Evolutionary conservation across 2,888 invertebrate species (phyloP), one percentile per base, ranked within the genome.

Genomic region (Drymonia ruficornis): DNA sequence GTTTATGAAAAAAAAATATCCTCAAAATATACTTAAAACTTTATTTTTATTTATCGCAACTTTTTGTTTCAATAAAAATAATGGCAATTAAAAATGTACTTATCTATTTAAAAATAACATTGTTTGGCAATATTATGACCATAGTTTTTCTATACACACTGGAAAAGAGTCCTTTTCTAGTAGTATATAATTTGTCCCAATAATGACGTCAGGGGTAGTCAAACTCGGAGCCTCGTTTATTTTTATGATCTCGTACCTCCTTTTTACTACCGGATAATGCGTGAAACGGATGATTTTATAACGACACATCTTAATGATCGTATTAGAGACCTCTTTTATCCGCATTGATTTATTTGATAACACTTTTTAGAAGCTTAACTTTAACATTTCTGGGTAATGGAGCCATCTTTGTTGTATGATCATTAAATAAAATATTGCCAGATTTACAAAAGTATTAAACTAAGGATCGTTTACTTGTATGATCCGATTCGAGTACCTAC

Each of bases 241-340:
- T 72, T 87, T 87, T 85, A 86, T 72, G 77, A 78, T 59, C 13
- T 18, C 9, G 55, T 52, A 65, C 60, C 59, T 63, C 64, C 55
- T 57, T 80, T 89, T 89, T 87, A 89, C 80, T 67, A 74, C 80
- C 80, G 85, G 80, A 83, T 87, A 89, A 90, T 83, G 87, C 87
- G 87, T 88, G 85, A 87, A 87, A 83, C 79, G 82, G 74, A 78
- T 79, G 70, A 81, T 81, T 88, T 90, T 87, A 88, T 85, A 83
- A 80, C 84, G 72, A 78, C 76, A 76, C 78, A 80, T 80, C 76
- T 78, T 80, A 79, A 82, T 81, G 81, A 78, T 86, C 84, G 83
- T 87, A 88, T 90, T 89, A 87, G 65, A 65, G 74, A 61, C 67
- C 72, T 73, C 74, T 80, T 83, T 86, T 78, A 90, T 86, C 86